A percentile compares a stretch with the other conserved stretches of the same genome.
These are phyloP conservation scores for Aphodius granarius DNA, from an alignment of 2,888 invertebrate species.

Conservation along the genomic window DNA sequence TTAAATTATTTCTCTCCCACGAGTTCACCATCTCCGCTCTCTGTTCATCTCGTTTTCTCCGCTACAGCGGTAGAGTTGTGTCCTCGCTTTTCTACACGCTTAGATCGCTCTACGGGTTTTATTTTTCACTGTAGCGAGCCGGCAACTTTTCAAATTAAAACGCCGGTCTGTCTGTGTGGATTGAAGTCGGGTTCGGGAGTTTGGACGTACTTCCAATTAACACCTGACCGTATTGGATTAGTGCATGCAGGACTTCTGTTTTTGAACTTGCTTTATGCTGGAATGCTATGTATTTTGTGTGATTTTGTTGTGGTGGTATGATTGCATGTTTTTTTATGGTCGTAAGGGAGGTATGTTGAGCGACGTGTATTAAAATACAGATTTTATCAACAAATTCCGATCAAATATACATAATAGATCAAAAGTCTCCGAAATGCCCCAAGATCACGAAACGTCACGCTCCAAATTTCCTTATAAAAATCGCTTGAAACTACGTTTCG, in stretches of 20 bases:
- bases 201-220: slow-evolving; percentile 10
- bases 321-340: neutral
- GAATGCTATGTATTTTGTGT: neutral
- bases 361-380: too few relatives aligned
- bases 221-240: neutral
- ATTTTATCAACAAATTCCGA: too few relatives aligned
- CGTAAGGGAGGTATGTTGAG: too few relatives aligned
- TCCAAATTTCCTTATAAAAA: too few relatives aligned
- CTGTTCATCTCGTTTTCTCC: neutral
- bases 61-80: neutral
- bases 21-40: neutral
- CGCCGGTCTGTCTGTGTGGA: neutral
- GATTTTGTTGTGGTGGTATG: neutral
- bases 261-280: neutral
- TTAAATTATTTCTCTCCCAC: neutral
- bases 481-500: too few relatives aligned
- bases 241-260: neutral
- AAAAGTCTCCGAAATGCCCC: too few relatives aligned
- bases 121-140: neutral
- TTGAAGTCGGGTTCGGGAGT: neutral
- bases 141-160: slow-evolving; percentile 11
- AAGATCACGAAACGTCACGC: too few relatives aligned
- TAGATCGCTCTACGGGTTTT: neutral
- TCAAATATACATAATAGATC: too few relatives aligned
- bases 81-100: too few relatives aligned